Evolutionary conservation across 2,888 invertebrate genomes (phyloP), one percentile per base, ranked within the genome.

Genomic region (Apotomis betuletana): DNA sequence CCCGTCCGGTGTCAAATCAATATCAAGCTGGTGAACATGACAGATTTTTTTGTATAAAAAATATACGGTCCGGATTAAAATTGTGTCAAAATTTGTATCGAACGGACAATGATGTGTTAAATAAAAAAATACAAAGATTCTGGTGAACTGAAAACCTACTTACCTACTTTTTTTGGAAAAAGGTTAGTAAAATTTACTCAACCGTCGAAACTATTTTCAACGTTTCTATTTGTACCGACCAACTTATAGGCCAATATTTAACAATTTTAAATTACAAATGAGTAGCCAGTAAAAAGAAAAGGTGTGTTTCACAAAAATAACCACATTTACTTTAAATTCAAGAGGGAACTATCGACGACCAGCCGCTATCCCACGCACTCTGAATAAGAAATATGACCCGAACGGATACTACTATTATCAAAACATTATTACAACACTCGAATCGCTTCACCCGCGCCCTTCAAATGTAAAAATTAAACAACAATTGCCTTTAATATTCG

Each of bases 391-490:
- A 93, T 90, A 92, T 87, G 92, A 93, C 85, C 91, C 84, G 88
- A 91, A 92, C 91, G 90, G 92, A 93, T 92, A 92, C 91, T 85
- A 81, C 92, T 90, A 92, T 93, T 92, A 93, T 92, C 92, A 92
- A 92, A 93, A 93, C 92, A 92, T 92, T 92, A 93, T 92, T 93
- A 93, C 92, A 92, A 92, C 92, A 93, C 93, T 93, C 91, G 82
- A 90, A 89, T 85, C 85, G 86, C 88, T 85, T 86, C 89, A 85
- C 91, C 92, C 92, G 87, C 89, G 86, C 91, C 92, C 92, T 87
- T 87, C 88, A 78, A 88, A 88, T 87, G 87, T 92, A 91, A 92
- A 92, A 93, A 92, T 93, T 92, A 92, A 92, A 92, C 92, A 92
- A 93, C 93, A 93, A 93, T 93, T 92, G 93, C 92, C 92, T 92